phyloP scores from a whole-genome alignment of 1,140 invertebrate genomes.

The Drosophila obscura region DNA sequence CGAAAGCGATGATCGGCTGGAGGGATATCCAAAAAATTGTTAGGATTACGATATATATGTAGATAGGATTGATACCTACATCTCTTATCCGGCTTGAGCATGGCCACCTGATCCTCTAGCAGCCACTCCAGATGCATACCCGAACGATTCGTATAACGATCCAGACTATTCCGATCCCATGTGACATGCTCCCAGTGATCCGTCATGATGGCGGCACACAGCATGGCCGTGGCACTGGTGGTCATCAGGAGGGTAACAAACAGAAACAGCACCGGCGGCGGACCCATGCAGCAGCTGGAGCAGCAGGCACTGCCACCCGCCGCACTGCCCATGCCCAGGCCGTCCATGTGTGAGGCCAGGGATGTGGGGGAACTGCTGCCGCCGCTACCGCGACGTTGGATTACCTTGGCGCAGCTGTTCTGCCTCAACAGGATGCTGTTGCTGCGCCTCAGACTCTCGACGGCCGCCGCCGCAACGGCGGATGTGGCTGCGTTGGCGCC shows the following conservation, averaged over 20 bases:
- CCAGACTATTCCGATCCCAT: conserved; percentile 88
- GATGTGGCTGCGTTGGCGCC: conserved; percentile 63
- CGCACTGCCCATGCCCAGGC: conserved; percentile 66
- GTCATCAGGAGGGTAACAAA: conserved; percentile 84
- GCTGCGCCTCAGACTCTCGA: conserved; percentile 74
- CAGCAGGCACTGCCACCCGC: conserved; percentile 68
- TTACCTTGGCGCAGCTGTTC: conserved; percentile 79
- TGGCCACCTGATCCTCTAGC: conserved; percentile 87
- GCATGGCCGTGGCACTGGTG: conserved; percentile 88
- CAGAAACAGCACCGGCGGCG: conserved; percentile 78
- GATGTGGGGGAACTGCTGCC: conserved; percentile 74
- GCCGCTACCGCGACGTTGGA: conserved; percentile 62
- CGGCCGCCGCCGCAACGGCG: conserved; percentile 75
- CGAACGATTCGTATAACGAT: conserved; percentile 85
- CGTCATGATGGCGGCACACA: conserved; percentile 92
- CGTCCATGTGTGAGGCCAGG: conserved; percentile 75
- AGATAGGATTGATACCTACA: conserved; percentile 53
- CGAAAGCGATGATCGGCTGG: conserved; percentile 78
- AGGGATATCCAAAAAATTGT: neutral
- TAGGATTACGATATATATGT: neutral
- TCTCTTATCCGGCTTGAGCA: conserved; percentile 74
- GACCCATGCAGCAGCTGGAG: conserved; percentile 77
- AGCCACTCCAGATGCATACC: conserved; percentile 86
- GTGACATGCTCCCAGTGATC: conserved; percentile 93
- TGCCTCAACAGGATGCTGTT: conserved; percentile 78